These are phyloP conservation scores for Murina feae DNA, from an alignment of 2,113 vertebrate species.

Conservation along the genomic window DNA sequence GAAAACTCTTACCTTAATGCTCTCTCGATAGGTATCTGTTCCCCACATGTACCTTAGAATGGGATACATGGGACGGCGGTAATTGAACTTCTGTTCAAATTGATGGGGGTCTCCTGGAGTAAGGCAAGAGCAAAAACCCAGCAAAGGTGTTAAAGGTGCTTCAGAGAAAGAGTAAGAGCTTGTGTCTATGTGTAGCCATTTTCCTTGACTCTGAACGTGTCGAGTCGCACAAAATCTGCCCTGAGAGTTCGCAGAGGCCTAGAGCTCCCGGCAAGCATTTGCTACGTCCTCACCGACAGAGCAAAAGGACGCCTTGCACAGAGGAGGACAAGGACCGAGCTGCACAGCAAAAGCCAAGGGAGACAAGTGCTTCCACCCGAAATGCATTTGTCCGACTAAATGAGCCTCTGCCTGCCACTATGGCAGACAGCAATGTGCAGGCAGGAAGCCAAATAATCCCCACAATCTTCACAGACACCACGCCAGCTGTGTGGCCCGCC, in stretches of 20 bases:
- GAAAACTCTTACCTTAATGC: conserved; percentile 88
- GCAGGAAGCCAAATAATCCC: background rate
- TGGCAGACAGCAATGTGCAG: background rate
- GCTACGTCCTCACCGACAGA: background rate
- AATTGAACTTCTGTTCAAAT: conserved; percentile 99
- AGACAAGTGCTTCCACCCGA: background rate
- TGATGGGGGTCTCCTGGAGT: conserved; percentile 95
- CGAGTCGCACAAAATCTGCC: background rate
- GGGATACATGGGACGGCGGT: conserved; percentile 98
- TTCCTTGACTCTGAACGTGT: background rate
- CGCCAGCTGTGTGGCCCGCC: background rate
- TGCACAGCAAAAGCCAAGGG: background rate
- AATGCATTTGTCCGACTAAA: background rate
- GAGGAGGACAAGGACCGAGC: background rate
- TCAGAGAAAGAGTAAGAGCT: background rate
- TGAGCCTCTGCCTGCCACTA: background rate
- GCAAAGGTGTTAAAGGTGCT: background rate
- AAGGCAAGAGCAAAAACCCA: background rate
- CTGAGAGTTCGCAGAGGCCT: background rate
- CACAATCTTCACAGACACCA: background rate
- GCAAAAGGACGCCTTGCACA: background rate
- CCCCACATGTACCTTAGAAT: conserved; percentile 98
- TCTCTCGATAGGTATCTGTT: conserved; percentile 90
- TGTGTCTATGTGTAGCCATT: background rate
- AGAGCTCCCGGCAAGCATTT: background rate